A percentile compares a stretch with the other conserved stretches of the same genome.
Conservation (phyloP, 2,888 invertebrate species). For the Mylabris sibirica region DNA sequence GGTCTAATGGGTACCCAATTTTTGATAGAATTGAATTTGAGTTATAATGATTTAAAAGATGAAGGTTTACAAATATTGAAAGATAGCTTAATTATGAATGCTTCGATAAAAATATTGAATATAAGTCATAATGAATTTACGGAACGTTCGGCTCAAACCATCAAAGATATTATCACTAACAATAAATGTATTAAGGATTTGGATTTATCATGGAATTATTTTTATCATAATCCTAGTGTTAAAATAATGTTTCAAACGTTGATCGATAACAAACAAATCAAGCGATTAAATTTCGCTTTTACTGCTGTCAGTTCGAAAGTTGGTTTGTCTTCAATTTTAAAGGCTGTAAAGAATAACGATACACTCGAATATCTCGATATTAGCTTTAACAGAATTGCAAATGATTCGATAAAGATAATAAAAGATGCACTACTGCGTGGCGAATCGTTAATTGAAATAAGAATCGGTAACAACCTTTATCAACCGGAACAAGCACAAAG, state of each 20-base stretch:
- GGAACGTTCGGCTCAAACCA: constrained; percentile 55
- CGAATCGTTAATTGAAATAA: constrained; percentile 58
- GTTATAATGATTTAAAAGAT: constrained; percentile 61
- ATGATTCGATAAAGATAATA: constrained; percentile 52
- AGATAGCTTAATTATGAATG: constrained; percentile 53
- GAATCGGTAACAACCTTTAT: constrained; percentile 64
- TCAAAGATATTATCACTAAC: constrained; percentile 58
- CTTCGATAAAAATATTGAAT: constrained; percentile 58
- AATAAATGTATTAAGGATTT: constrained; percentile 61
- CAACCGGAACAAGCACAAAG: constrained; percentile 60
- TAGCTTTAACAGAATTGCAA: constrained; percentile 50
- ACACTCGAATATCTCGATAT: constrained; percentile 55
- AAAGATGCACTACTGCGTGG: constrained; percentile 61
- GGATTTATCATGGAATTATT: constrained; percentile 65
- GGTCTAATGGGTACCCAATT: constrained; percentile 54
- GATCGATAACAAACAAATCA: constrained; percentile 50
- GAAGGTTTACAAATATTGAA: constrained; percentile 57
- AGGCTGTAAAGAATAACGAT: constrained; percentile 47
- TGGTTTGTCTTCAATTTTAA: constrained; percentile 47
- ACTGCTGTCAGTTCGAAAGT: constrained; percentile 59
- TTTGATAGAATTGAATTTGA: constrained; percentile 58
- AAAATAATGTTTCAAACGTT: constrained; percentile 58
- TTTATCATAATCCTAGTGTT: constrained; percentile 59
- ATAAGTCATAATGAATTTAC: constrained; percentile 64
- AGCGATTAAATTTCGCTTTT: constrained; percentile 61